These are phyloP conservation scores for Cyclophora punctaria DNA, from an alignment of 2,888 invertebrate genomes.

Conservation along the genomic window DNA sequence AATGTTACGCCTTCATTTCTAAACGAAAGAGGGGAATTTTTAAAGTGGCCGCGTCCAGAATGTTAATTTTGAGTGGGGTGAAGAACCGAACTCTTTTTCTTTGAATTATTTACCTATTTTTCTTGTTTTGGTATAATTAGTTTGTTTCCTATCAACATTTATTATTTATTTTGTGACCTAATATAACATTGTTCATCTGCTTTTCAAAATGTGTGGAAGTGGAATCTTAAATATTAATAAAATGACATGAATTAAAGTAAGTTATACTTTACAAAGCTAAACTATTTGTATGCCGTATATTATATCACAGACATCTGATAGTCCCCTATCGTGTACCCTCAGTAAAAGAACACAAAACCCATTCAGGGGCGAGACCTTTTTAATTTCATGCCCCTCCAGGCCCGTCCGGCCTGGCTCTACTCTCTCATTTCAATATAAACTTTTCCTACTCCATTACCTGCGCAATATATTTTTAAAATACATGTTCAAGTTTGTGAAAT, in stretches of 20 bases:
- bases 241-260: too few relatives aligned
- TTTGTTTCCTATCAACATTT: too few relatives aligned
- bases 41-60: slow-evolving; percentile 36
- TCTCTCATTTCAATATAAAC: slow-evolving; percentile 8
- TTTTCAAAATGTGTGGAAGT: too few relatives aligned
- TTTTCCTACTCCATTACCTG: slow-evolving; percentile 3
- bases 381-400: slow-evolving; percentile 15
- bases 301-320: too few relatives aligned
- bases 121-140: too few relatives aligned
- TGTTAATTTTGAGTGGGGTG: slow-evolving; percentile 35
- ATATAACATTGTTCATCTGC: too few relatives aligned
- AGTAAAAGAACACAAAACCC: not conserved
- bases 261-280: too few relatives aligned
- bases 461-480: slow-evolving; percentile 2
- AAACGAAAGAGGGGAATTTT: slow-evolving; percentile 35
- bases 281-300: too few relatives aligned
- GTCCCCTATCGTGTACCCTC: too few relatives aligned
- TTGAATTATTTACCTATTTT: slow-evolving; percentile 3
- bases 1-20: slow-evolving; percentile 44
- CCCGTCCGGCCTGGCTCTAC: slow-evolving; percentile 6
- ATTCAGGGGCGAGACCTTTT: slow-evolving; percentile 1
- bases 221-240: too few relatives aligned
- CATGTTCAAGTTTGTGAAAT: not conserved
- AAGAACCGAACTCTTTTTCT: slow-evolving; percentile 34
- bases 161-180: too few relatives aligned